phyloP scores from a whole-genome alignment of 2,113 vertebrate genomes.

The Promerops cafer region DNA sequence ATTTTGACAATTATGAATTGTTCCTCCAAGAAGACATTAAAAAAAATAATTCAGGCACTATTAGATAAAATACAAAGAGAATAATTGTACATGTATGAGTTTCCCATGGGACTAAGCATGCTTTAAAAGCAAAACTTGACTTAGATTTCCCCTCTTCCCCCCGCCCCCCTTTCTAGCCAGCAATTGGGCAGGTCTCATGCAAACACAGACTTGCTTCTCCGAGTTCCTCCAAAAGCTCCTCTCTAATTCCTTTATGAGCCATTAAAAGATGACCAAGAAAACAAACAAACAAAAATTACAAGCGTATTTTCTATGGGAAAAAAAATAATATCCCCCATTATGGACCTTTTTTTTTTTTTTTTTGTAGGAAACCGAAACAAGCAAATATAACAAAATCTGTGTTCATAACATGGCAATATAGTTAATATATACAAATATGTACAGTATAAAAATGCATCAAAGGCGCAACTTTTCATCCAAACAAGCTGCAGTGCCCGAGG shows the following conservation, averaged over 20 bases:
- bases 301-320: background rate
- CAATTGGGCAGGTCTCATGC: conserved; percentile 64
- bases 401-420: conserved; percentile 70
- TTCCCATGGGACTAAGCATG: conserved; percentile 67
- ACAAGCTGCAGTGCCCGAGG: conserved; percentile 52
- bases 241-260: conserved; percentile 50
- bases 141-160: conserved; percentile 8
- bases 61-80: conserved; percentile 76
- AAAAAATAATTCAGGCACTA: conserved; percentile 73
- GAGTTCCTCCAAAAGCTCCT: conserved; percentile 54
- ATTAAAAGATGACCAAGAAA: conserved; percentile 52
- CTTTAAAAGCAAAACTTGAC: conserved; percentile 64
- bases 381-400: conserved; percentile 75
- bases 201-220: conserved; percentile 59
- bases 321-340: conserved; percentile 25
- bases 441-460: conserved; percentile 75
- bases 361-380: conserved; percentile 69
- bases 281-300: conserved; percentile 40
- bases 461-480: conserved; percentile 53
- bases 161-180: conserved; percentile 23
- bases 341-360: background rate
- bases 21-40: conserved; percentile 72
- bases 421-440: conserved; percentile 77
- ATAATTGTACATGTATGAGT: conserved; percentile 65
- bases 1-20: conserved; percentile 79